A percentile compares a stretch with the other conserved stretches of the same genome.
Evolutionary conservation across 2,113 vertebrate species (phyloP).

Genomic region (Beaufortia kweichowensis): DNA sequence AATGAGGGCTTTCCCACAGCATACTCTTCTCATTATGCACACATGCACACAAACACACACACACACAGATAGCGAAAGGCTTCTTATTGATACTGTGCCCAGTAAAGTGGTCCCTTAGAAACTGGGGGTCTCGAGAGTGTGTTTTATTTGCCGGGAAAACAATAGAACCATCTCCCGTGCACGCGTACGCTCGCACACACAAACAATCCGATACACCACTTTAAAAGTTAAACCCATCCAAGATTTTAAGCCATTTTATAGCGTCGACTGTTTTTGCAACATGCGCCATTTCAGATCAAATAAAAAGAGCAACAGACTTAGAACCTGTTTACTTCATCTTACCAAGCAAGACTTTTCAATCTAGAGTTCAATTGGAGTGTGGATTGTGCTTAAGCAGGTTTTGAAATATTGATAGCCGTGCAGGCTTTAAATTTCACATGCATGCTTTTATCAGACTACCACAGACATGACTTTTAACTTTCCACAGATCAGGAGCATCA

Average conservation of each 20-base stretch:
- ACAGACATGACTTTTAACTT: slow-evolving; percentile 14
- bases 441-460: slow-evolving; percentile 15
- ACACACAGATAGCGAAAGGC: slow-evolving; percentile 40
- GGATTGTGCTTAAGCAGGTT: background rate
- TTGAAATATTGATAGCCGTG: background rate
- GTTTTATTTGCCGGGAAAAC: slow-evolving; percentile 50
- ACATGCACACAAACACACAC: slow-evolving; percentile 34
- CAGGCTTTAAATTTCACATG: slow-evolving; percentile 7
- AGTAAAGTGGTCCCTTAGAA: slow-evolving; percentile 56
- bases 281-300: background rate
- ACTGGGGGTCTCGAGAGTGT: slow-evolving; percentile 44
- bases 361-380: background rate
- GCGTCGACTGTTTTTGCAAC: background rate
- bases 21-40: slow-evolving; percentile 50
- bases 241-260: slow-evolving; percentile 17
- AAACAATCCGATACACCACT: background rate
- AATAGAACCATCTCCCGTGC: slow-evolving; percentile 32
- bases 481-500: slow-evolving; percentile 9
- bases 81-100: slow-evolving; percentile 48
- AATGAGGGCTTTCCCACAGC: slow-evolving; percentile 54
- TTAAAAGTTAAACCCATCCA: background rate
- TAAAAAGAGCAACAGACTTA: slow-evolving; percentile 7
- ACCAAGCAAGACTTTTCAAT: background rate
- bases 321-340: background rate
- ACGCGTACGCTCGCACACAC: slow-evolving; percentile 8